These are phyloP conservation scores for Passer domesticus DNA, from an alignment of 2,113 vertebrate genomes.

Conservation along the genomic window DNA sequence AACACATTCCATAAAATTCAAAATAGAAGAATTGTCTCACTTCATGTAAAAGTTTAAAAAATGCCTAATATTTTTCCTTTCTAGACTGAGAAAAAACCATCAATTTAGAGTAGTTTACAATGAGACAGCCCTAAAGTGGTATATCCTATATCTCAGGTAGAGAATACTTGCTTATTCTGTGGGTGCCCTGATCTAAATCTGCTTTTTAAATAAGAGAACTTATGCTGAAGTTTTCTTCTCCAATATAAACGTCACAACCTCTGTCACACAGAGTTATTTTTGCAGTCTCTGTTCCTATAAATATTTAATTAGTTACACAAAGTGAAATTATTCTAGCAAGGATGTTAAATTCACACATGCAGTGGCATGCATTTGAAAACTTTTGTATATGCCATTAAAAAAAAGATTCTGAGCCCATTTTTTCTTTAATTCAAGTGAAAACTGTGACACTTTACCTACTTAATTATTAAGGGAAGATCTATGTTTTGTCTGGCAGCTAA, in stretches of 20 bases:
- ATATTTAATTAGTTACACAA: constrained; percentile 29
- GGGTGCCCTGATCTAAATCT: not conserved
- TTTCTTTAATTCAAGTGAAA: not conserved
- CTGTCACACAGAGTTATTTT: not conserved
- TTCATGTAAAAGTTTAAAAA: not conserved
- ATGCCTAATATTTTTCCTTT: not conserved
- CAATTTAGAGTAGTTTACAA: not conserved
- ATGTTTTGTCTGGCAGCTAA: not conserved
- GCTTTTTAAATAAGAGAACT: not conserved
- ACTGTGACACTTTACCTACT: not conserved
- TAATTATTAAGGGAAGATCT: not conserved
- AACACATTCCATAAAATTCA: not conserved
- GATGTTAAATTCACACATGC: not conserved
- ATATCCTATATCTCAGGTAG: not conserved
- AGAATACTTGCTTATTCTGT: not conserved
- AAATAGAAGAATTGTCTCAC: not conserved
- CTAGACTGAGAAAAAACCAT: not conserved
- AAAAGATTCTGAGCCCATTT: not conserved
- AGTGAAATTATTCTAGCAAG: not conserved
- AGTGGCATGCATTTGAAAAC: not conserved
- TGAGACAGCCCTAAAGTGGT: not conserved
- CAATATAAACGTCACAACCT: not conserved
- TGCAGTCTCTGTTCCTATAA: not conserved
- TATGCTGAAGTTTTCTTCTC: not conserved
- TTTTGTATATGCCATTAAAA: not conserved